Base-by-base conservation (phyloP, 2,888 invertebrate genomes). In the Stegana nigrithorax region DNA sequence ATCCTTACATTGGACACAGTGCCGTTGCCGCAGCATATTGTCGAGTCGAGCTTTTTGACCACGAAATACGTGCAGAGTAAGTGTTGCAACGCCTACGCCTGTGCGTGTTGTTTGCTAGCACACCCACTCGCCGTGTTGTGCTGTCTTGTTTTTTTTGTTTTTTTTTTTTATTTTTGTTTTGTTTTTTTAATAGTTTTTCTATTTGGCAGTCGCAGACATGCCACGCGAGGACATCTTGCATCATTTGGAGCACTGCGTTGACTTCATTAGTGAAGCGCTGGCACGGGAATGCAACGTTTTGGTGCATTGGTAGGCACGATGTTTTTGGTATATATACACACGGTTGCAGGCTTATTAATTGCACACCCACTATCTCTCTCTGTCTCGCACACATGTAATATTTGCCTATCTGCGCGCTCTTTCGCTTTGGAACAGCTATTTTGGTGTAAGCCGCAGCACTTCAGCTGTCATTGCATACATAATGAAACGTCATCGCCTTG, bases 361-460 rank as follows among this genome's bases (percentile, higher is more conserved):
- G 29, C 5, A 7, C 42, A 42, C 2, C 47, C 12, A 47, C 10
- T 12, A n/a, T n/a, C n/a, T n/a, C n/a, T n/a, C n/a, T n/a, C n/a
- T n/a, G n/a, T n/a, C n/a, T 23, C 10, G 25, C 14, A 23, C n/a
- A 21, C 47, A 6, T 23, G 10, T 47, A 47, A 25, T 19, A 29
- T 12, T 29, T 2, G n/a, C 26, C 39, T 10, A 36, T 32, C 44
- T 47, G 42, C 59, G 17, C 64, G 6, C 10, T 39, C 23, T 44
- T 56, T 59, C 23, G 27, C 59, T 45, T 19, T 58, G 17, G 39
- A 23, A 57, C 83, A 93, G 93, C 85, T 94, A 94, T 83, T 96
- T 92, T 76, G 97, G 97, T 12, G 92, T 96, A 2, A 97, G 96
- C 0, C 89, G 97, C 59, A 96, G 96, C 82, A 93, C 95, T 0